Evolutionary conservation across 2,113 vertebrate genomes (phyloP).

Genomic region (Mesocricetus auratus): DNA sequence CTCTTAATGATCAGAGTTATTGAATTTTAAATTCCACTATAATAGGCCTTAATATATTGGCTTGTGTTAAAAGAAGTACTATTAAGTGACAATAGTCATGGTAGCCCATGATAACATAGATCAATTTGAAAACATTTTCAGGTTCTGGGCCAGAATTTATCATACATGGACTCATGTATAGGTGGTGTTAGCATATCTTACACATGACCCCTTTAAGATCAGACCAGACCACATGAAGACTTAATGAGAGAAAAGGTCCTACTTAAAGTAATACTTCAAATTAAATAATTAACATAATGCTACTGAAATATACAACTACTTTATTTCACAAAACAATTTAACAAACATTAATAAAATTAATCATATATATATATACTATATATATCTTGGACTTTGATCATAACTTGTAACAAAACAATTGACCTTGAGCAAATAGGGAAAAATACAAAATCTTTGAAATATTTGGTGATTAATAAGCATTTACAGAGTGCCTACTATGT

Average conservation of each 20-base stretch:
- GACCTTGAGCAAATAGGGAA: background rate
- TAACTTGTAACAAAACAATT: conserved; percentile 29
- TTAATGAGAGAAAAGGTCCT: background rate
- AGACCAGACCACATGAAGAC: background rate
- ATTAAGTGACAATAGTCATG: background rate
- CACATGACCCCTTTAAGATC: background rate
- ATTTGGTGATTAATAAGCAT: background rate
- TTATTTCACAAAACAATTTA: background rate
- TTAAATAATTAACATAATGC: conserved; percentile 17
- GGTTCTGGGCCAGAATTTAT: background rate
- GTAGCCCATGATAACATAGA: background rate
- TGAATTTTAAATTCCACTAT: conserved; percentile 63
- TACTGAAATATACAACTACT: conserved; percentile 24
- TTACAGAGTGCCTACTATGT: background rate
- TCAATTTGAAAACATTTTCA: background rate
- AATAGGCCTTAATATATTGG: conserved; percentile 47
- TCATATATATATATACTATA: background rate
- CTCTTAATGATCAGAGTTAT: conserved; percentile 61
- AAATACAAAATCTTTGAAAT: background rate
- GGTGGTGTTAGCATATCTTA: no score
- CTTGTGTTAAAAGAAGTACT: conserved; percentile 58
- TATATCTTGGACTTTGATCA: conserved; percentile 22
- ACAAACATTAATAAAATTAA: background rate
- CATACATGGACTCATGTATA: background rate
- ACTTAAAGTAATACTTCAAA: conserved; percentile 20